Percentiles rank a stretch among this genome's conserved stretches.
Evolutionary conservation across 53 echinoderm and acorn worm genomes (phyloP).

Genomic region (Paracentrotus lividus): DNA sequence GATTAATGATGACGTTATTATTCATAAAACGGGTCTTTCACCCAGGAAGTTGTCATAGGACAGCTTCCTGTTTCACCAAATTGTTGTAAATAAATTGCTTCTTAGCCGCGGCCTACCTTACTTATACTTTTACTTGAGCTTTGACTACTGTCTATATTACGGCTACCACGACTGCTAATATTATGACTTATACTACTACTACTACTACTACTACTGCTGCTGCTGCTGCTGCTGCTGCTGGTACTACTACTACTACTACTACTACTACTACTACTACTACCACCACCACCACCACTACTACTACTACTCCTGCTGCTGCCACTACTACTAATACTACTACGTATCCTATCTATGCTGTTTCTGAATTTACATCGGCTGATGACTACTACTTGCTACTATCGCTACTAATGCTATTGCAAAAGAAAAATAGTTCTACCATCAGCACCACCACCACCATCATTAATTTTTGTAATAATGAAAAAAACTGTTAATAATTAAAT

Average conservation of each 20-base stretch:
- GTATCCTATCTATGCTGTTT: neutral
- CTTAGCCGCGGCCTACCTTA: no score
- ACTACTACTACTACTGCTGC: constrained; percentile 1
- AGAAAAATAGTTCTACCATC: no score
- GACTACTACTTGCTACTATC: constrained; percentile 23
- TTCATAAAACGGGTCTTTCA: no score
- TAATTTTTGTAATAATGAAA: no score
- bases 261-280: constrained; percentile 34
- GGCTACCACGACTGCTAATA: neutral
- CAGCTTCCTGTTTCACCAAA: no score
- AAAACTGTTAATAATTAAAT: no score
- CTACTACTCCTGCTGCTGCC: constrained; percentile 35
- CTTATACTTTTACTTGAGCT: neutral
- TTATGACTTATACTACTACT: neutral
- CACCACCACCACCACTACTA: neutral
- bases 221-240: neutral
- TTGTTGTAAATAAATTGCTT: no score
- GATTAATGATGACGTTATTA: no score
- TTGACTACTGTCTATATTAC: constrained; percentile 19
- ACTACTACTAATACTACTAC: neutral
- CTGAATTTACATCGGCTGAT: no score
- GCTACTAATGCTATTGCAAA: constrained; percentile 21
- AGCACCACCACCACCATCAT: no score
- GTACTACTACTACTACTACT: constrained; percentile 1
- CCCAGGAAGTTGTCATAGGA: no score